Evolutionary conservation across 2,113 vertebrate species (phyloP), one percentile per base, ranked within the genome.

Genomic region (Brienomyrus longianalis): DNA sequence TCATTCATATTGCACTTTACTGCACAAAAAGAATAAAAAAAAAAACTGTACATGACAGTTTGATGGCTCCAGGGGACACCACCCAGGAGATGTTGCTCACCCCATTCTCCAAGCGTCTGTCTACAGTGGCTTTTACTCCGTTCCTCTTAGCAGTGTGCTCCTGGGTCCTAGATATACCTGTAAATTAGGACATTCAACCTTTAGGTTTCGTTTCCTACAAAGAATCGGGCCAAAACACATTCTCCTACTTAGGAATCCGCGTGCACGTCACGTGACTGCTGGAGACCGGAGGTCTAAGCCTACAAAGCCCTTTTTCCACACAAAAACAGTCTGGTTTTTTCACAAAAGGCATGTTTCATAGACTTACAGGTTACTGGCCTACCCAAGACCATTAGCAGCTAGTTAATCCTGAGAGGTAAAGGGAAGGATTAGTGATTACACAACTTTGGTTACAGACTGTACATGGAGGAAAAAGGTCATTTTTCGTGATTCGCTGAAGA

Each of bases 101-200:
- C 90, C 98, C 98, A n/a, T 99, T 99, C 93, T 99, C 98, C 93
- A 97, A 95, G 90, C 96, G 96, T 91, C 97, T 94, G 90, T 99
- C 98, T n/a, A 92, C 91, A 27, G 96, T 94, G 74, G 94, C 93
- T 91, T 98, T 98, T 48, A 97, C 94, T 27, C 97, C 97, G 50
- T 98, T 99, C 93, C 97, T 97, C 93, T 97, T 99, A 89, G 95
- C 90, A 70, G 91, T 23, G 74, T 95, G 92, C 89, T 99, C 98
- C 3, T 96, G 95, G 90, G 94, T 90, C 91, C 98, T 96, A 62
- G 96, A 95, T 59, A 95, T 96, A 91, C 95, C 96, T 93, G 93
- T 94, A 94, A 45, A 93, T 92, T 0, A 94, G 70, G 86, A 48
- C 93, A 85, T 0, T n/a, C 47, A 48, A 8, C 39, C 21, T 88